A percentile compares a stretch with the other conserved stretches of the same genome.
Evolutionary conservation across 2,797 vertebrate species (phyloP).

Genomic region (Mus spretus): DNA sequence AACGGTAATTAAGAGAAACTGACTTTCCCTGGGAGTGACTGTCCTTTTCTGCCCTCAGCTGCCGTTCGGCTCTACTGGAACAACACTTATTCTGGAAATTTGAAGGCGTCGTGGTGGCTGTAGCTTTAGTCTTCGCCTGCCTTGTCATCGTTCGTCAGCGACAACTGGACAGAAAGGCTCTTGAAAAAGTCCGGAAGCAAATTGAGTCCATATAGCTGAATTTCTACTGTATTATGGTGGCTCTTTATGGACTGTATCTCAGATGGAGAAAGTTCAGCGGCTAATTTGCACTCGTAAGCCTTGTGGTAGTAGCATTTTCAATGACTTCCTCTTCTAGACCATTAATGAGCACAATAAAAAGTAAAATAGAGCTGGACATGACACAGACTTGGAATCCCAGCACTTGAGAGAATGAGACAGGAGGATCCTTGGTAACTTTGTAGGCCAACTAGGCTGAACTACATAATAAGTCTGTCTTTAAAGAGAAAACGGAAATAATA

Average conservation of each 20-base stretch:
- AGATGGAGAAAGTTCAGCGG: slow-evolving; percentile 9
- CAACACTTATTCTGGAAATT: slow-evolving; percentile 95
- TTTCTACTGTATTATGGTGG: neutral
- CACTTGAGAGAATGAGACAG: neutral
- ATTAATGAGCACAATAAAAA: slow-evolving; percentile 69
- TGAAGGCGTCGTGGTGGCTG: slow-evolving; percentile 90
- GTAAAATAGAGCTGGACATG: neutral
- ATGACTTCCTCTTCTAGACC: slow-evolving; percentile 32
- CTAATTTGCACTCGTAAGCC: neutral
- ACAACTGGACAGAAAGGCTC: slow-evolving; percentile 93
- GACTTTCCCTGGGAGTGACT: slow-evolving; percentile 50
- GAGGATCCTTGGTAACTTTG: neutral
- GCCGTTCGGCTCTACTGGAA: slow-evolving; percentile 93
- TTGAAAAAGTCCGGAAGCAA: slow-evolving; percentile 97
- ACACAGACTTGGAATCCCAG: neutral
- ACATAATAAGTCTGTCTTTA: neutral
- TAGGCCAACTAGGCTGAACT: neutral
- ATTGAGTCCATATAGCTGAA: slow-evolving; percentile 94
- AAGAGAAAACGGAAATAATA: neutral
- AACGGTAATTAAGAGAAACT: neutral
- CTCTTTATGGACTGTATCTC: slow-evolving; percentile 20
- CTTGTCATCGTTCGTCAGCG: slow-evolving; percentile 93
- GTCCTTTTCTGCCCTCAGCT: slow-evolving; percentile 88
- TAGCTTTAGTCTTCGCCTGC: slow-evolving; percentile 90
- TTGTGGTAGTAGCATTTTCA: neutral